Evolutionary conservation across 1,140 invertebrate species (phyloP).

Genomic region (Sycophaga agraensis): DNA sequence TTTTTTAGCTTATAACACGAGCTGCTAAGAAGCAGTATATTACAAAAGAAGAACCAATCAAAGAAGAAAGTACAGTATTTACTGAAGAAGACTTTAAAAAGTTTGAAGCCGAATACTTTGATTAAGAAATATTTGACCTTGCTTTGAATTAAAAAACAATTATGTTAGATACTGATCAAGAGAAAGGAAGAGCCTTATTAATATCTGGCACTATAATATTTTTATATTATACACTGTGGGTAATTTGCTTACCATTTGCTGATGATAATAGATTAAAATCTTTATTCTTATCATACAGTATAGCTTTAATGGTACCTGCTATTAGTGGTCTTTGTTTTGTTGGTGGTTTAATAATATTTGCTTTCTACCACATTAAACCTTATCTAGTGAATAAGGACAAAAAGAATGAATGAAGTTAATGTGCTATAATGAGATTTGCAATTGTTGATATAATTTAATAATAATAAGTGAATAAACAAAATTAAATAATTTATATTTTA

Average conservation of each 20-base stretch:
- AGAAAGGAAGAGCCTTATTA: conserved; percentile 62
- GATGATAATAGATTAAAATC: conserved; percentile 62
- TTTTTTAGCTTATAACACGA: conserved; percentile 38
- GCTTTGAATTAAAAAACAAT: not conserved
- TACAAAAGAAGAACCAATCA: conserved; percentile 29
- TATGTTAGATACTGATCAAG: conserved; percentile 48
- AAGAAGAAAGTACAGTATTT: conserved; percentile 47
- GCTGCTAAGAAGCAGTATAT: conserved; percentile 33
- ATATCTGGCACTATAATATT: conserved; percentile 60
- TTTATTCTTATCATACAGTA: conserved; percentile 64
- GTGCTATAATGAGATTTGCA: too few species aligned
- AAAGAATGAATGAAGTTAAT: conserved; percentile 30
- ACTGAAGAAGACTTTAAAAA: conserved; percentile 60
- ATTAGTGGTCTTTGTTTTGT: conserved; percentile 65
- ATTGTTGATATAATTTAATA: too few species aligned
- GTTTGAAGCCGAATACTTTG: conserved; percentile 56
- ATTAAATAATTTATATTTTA: too few species aligned
- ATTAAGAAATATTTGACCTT: conserved; percentile 33
- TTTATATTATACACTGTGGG: conserved; percentile 67
- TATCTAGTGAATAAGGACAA: conserved; percentile 25
- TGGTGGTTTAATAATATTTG: conserved; percentile 66
- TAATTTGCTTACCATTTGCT: conserved; percentile 69
- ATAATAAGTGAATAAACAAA: too few species aligned
- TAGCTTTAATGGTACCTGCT: conserved; percentile 64
- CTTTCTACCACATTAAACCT: conserved; percentile 61